A percentile compares a stretch with the other conserved stretches of the same genome.
phyloP scores from a whole-genome alignment of 2,797 vertebrate species.

The Agapornis canus region DNA sequence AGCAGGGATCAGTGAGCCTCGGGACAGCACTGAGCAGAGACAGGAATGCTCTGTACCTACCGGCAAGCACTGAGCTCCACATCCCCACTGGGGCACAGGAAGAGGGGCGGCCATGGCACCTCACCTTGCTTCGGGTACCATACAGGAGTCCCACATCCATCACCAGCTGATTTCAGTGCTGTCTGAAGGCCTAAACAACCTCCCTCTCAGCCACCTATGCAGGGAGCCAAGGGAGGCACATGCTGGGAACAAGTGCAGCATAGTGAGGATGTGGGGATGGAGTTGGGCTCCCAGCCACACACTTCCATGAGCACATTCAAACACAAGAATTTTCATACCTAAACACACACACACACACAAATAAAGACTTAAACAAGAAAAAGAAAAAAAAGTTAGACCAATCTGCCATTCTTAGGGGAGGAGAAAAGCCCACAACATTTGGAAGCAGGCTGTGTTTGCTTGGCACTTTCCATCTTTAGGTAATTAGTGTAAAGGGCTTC shows the following conservation, averaged over 20 bases:
- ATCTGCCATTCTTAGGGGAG: constrained; percentile 21
- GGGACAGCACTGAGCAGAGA: accelerated
- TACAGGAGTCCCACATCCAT: not conserved
- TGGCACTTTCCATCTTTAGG: constrained; percentile 47
- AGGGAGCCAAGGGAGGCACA: accelerated
- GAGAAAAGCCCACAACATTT: constrained; percentile 28
- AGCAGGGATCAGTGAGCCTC: not conserved
- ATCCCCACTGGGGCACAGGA: not conserved
- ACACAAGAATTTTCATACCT: not conserved
- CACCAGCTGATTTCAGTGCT: not conserved
- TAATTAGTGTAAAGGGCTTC: constrained; percentile 65
- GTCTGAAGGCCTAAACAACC: not conserved
- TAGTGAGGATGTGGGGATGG: not conserved
- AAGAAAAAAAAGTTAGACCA: not conserved
- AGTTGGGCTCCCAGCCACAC: not conserved
- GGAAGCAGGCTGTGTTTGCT: constrained; percentile 56
- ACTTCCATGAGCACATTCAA: not conserved
- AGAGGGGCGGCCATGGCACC: not conserved
- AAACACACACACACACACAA: not conserved
- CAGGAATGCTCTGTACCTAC: not conserved
- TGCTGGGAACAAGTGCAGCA: not conserved
- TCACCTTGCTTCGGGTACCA: not conserved
- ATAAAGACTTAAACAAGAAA: not conserved
- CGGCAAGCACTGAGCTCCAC: accelerated
- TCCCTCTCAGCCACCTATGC: not conserved